Evolutionary conservation across 2,113 vertebrate species (phyloP), one percentile per base, ranked within the genome.

Genomic region (Channa maculata): DNA sequence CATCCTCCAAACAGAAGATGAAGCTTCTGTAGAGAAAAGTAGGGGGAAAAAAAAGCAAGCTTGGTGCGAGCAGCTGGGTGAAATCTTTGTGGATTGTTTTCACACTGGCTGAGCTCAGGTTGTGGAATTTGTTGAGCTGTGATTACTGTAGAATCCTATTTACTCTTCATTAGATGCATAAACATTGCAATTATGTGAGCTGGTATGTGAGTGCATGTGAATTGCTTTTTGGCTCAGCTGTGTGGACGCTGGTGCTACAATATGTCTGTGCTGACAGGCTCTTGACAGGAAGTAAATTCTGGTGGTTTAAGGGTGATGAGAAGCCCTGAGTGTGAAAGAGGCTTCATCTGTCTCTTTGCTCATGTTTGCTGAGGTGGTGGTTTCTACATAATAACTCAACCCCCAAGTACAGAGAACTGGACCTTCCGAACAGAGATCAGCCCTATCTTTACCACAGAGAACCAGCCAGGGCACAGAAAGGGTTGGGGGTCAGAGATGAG

Each of bases 341-440:
- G 68, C 71, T 75, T 82, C 77, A 89, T 89, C 83, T 70, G 78
- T 90, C 87, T 91, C 80, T 77, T 65, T 65, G 71, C 71, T 78
- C 55, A 4, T 77, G 83, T 89, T 89, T 92, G 90, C 90, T 91
- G 87, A 92, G 90, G 77, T 77, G 13, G 78, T 78, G 54, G 24
- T 84, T 85, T 87, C 65, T 38, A 65, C 57, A 49, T 86, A 87
- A 88, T 91, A 89, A 89, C 57, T 86, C 80, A 80, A 55, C 57
- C 53, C 68, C 61, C 36, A 33, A 13, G 63, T 48, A 64, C 44
- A 70, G 58, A 82, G 79, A 75, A 59, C 36, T 6, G 39, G 65
- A 77, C 70, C 66, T 84, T 39, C 36, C 54, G 87, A 84, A 84
- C 84, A 86, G 67, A 71, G 79, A 83, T 84, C 81, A 74, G 65